Conservation (phyloP, 2,888 invertebrate genomes). For the Lycocerus yunnanus region DNA sequence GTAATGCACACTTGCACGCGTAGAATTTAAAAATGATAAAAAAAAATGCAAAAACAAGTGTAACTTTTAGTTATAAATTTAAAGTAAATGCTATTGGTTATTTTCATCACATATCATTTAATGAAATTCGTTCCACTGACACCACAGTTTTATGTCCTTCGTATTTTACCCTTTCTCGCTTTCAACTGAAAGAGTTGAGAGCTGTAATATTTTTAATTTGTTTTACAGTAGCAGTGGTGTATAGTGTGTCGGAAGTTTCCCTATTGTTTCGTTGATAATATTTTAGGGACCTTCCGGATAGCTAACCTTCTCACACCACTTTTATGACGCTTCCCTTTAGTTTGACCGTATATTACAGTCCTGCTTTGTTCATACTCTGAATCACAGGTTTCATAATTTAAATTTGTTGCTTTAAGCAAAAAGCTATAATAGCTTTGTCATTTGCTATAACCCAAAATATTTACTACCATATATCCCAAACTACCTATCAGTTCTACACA, state of each 20-base stretch:
- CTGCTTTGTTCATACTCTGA: slow-evolving; percentile 46
- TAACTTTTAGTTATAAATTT: slow-evolving; percentile 6
- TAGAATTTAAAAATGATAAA: neutral
- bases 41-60: neutral
- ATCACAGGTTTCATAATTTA: slow-evolving; percentile 49
- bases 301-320: slow-evolving; percentile 43
- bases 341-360: slow-evolving; percentile 47
- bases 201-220: slow-evolving; percentile 52
- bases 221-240: slow-evolving; percentile 51
- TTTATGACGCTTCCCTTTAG: slow-evolving; percentile 50
- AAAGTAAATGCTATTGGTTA: slow-evolving; percentile 33
- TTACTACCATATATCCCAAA: neutral
- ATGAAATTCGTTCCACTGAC: slow-evolving; percentile 46
- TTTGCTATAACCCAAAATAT: slow-evolving; percentile 10
- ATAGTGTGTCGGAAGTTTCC: slow-evolving; percentile 50
- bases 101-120: slow-evolving; percentile 49
- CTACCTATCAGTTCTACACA: neutral
- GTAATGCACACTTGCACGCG: neutral
- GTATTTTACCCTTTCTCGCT: slow-evolving; percentile 44
- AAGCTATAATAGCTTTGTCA: slow-evolving; percentile 25
- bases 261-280: slow-evolving; percentile 54
- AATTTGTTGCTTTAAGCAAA: slow-evolving; percentile 30
- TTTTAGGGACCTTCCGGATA: slow-evolving; percentile 52
- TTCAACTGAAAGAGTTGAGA: slow-evolving; percentile 39
- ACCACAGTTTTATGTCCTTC: slow-evolving; percentile 44